These are phyloP conservation scores for Nycticebus coucang DNA, from an alignment of 2,113 vertebrate genomes.

Conservation along the genomic window DNA sequence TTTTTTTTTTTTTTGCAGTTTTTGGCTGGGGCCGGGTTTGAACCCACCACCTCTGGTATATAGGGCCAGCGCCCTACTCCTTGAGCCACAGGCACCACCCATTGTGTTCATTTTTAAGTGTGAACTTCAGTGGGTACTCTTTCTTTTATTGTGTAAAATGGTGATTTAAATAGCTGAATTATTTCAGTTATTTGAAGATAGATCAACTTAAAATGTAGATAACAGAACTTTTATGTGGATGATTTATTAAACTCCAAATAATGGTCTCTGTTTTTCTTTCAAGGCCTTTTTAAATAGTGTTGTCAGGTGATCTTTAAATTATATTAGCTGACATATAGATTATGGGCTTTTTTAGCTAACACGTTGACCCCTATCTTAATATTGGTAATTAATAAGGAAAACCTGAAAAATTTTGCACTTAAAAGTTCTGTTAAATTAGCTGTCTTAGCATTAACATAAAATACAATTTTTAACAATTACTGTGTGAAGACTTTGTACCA, in stretches of 20 bases:
- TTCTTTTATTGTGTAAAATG: slow-evolving; percentile 20
- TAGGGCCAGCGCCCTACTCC: too few species aligned
- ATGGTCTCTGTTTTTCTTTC: not conserved
- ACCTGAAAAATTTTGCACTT: not conserved
- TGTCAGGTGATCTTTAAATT: not conserved
- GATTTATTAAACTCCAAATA: slow-evolving; percentile 27
- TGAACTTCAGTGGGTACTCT: not conserved
- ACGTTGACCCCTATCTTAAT: not conserved
- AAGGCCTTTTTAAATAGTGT: not conserved
- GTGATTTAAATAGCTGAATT: slow-evolving; percentile 46
- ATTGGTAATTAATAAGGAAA: not conserved
- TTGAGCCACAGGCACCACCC: too few species aligned
- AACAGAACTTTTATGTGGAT: not conserved
- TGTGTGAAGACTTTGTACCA: not conserved
- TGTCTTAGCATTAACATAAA: not conserved
- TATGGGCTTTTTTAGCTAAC: not conserved
- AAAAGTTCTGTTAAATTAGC: not conserved
- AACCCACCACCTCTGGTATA: too few species aligned
- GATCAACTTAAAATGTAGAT: not conserved
- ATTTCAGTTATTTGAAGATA: slow-evolving; percentile 42
- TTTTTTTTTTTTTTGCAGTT: too few species aligned
- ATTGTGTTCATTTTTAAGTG: not conserved
- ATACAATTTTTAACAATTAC: not conserved
- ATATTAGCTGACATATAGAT: not conserved
- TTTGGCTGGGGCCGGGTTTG: too few species aligned